Evolutionary conservation across 53 echinoderm and acorn worm genomes (phyloP), one percentile per base, ranked within the genome.

Genomic region (Echinarachnius parma): DNA sequence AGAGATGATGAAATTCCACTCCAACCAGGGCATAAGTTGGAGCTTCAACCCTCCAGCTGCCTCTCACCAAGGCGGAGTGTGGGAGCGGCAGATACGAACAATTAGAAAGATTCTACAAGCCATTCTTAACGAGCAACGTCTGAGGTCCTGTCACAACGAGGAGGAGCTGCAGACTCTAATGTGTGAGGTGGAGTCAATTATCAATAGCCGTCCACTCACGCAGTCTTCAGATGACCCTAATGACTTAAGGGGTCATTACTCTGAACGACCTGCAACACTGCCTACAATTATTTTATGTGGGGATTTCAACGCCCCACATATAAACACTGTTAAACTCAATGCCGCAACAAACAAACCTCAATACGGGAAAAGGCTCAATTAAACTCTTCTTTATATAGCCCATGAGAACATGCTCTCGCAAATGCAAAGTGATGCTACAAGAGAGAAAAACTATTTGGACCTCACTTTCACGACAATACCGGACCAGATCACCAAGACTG

Each of bases 31-130:
- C 19, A 54, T 54, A 24, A 27, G 79, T 46, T 76, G 82, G 82
- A 60, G 23, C 3, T 82, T 82, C 31, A 87, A 87, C 28, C 78
- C 88, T 15, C 88, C 88, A 13, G 34, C 59, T 8, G 79, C 83
- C 21, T 83, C 83, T 0, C 79, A 87, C 36, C 62, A 83, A 53
- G 82, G 82, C 11, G 82, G 87, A 19, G 78, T 56, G 35, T 53
- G 27, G 65, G 76, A 64, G 47, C 59, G 35, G 39, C 46, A 57
- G 66, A 64, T 21, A 56, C 63, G 30, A 44, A 80, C 49, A 47
- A 39, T 44, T 34, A 56, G 20, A 62, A 63, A 46, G 71, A 70
- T 84, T 37, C 59, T 84, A 25, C 49, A 71, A n/a, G 49, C 68
- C 16, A 56, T 83, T 31, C 31, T 83, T 21, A 48, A 31, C 11